phyloP scores from a whole-genome alignment of 2,113 vertebrate species.

The Pachyramphus minor region DNA sequence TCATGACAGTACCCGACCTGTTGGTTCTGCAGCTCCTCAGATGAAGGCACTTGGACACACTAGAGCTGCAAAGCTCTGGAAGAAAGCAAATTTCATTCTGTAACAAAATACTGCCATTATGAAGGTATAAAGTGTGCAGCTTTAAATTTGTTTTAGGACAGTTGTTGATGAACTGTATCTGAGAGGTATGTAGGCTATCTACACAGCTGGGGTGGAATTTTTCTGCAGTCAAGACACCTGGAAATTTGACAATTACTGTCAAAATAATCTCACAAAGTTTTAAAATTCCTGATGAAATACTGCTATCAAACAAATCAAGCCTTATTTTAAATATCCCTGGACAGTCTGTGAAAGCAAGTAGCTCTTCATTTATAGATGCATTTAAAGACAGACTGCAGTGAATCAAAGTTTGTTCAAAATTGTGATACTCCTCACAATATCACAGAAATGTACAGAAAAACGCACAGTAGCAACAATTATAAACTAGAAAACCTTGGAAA shows the following conservation, averaged over 20 bases:
- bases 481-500: not conserved
- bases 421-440: not conserved
- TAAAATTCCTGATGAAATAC: not conserved
- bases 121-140: not conserved
- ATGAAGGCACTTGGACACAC: not conserved
- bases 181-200: not conserved
- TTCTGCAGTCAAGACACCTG: not conserved
- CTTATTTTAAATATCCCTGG: not conserved
- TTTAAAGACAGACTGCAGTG: not conserved
- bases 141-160: not conserved
- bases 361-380: not conserved
- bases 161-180: not conserved
- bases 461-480: not conserved
- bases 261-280: not conserved
- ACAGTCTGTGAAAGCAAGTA: not conserved
- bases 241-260: not conserved
- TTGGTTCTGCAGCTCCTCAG: conserved; percentile 24
- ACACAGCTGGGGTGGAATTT: not conserved
- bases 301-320: not conserved
- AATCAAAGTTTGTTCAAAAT: not conserved
- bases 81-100: not conserved
- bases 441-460: not conserved
- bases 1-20: not conserved
- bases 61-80: conserved; percentile 1
- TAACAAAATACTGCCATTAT: conserved; percentile 27